A percentile compares a stretch with the other conserved stretches of the same genome.
Evolutionary conservation across 2,797 vertebrate species (phyloP).

Genomic region (Neoniphon sammara): DNA sequence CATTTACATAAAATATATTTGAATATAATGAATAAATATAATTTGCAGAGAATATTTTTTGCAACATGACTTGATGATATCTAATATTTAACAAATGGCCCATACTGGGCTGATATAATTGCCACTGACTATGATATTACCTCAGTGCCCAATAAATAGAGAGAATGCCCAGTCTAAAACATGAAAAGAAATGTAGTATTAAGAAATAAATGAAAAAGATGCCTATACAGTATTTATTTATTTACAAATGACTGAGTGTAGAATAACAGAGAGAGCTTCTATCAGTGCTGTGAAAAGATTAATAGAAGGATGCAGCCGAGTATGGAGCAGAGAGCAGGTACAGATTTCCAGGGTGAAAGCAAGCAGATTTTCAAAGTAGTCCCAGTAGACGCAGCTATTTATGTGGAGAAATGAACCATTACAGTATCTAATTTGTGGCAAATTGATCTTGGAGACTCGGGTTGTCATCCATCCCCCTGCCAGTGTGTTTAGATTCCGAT

Average conservation of each 20-base stretch:
- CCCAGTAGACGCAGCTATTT: slow-evolving; percentile 69
- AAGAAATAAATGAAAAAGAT: background rate
- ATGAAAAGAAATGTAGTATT: background rate
- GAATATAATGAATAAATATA: no score
- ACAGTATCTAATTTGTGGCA: slow-evolving; percentile 79
- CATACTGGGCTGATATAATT: background rate
- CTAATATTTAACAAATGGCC: no score
- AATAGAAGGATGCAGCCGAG: slow-evolving; percentile 44
- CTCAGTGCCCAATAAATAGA: background rate
- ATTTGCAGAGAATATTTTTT: no score
- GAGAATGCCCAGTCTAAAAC: background rate
- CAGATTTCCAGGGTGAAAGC: slow-evolving; percentile 52
- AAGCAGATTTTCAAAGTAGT: slow-evolving; percentile 68
- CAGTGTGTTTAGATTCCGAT: slow-evolving; percentile 63
- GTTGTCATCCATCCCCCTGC: slow-evolving; percentile 71
- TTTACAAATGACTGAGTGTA: slow-evolving; percentile 20
- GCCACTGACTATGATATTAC: background rate
- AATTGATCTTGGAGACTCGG: slow-evolving; percentile 75
- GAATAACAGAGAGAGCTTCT: slow-evolving; percentile 24
- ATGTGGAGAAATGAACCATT: slow-evolving; percentile 79
- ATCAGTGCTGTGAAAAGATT: slow-evolving; percentile 42
- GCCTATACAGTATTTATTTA: background rate
- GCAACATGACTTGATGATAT: no score
- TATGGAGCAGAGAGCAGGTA: slow-evolving; percentile 16
- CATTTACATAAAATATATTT: no score